Evolutionary conservation across 2,113 vertebrate genomes (phyloP).

Genomic region (Micromys minutus): DNA sequence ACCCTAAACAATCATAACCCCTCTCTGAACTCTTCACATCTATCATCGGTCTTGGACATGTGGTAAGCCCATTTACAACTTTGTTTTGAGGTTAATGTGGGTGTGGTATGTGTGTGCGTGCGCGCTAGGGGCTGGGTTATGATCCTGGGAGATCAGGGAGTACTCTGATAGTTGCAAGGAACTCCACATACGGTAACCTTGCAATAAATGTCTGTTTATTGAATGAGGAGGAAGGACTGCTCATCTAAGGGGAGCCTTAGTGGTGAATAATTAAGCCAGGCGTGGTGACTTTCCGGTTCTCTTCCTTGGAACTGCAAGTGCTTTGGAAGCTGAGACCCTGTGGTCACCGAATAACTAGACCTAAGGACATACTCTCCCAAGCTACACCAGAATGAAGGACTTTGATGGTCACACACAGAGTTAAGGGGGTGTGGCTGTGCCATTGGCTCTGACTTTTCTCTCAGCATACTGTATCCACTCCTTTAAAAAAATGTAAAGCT

Average conservation of each 20-base stretch:
- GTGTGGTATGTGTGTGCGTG: not conserved
- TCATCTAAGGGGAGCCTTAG: conserved; percentile 5
- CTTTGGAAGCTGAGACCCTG: conserved; percentile 6
- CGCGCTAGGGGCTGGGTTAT: not conserved
- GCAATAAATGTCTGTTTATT: not conserved
- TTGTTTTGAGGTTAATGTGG: not conserved
- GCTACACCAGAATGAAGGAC: not conserved
- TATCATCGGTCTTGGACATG: not conserved
- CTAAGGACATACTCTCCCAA: not conserved
- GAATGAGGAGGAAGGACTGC: not conserved
- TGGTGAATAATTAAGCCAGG: not conserved
- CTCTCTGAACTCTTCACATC: no score
- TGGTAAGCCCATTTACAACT: not conserved
- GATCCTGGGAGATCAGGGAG: not conserved
- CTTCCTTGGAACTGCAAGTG: conserved; percentile 52
- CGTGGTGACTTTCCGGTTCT: not conserved
- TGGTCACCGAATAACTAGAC: conserved; percentile 33
- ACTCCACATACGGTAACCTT: not conserved
- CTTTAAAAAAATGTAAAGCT: not conserved
- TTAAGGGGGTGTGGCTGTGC: not conserved
- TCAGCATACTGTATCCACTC: not conserved
- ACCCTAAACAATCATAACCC: rapidly evolving
- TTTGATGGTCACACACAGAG: not conserved
- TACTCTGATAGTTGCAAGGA: not conserved
- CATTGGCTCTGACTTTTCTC: not conserved